A percentile compares a stretch with the other conserved stretches of the same genome.
phyloP scores from a whole-genome alignment of 2,797 vertebrate species.

The Simalia tracyae region DNA sequence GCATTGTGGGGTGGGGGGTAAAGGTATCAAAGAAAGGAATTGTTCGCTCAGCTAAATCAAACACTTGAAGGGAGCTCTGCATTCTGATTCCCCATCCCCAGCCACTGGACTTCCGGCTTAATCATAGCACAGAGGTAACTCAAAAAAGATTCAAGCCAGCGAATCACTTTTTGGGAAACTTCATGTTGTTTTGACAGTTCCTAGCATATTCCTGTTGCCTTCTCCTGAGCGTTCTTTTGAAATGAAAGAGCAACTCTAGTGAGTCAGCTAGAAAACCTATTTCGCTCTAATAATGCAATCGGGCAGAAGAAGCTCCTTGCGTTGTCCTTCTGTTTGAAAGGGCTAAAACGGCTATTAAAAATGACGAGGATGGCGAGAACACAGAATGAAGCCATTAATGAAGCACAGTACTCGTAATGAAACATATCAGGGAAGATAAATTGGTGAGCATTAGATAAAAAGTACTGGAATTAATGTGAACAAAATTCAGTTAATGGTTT shows the following conservation, averaged over 20 bases:
- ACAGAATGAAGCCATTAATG: neutral
- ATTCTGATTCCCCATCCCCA: neutral
- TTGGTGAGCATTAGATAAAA: neutral
- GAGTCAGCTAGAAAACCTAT: neutral
- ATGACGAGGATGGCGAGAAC: neutral
- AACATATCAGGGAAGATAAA: neutral
- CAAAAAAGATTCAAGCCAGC: neutral
- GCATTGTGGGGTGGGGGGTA: neutral
- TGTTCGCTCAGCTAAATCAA: neutral
- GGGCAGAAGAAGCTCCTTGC: neutral
- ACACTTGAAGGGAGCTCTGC: neutral
- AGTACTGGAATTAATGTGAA: neutral
- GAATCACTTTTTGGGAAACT: neutral
- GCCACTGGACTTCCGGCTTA: neutral
- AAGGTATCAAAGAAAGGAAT: neutral
- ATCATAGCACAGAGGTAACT: neutral
- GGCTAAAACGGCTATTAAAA: neutral
- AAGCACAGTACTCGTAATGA: neutral
- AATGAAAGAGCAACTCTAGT: rapidly evolving
- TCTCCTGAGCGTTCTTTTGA: neutral
- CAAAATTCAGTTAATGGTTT: neutral
- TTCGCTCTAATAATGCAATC: neutral
- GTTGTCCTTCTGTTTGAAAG: rapidly evolving
- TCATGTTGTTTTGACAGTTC: neutral
- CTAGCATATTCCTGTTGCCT: neutral